Conservation (phyloP, 1,140 invertebrate species). For the Euglossa dilemma region DNA sequence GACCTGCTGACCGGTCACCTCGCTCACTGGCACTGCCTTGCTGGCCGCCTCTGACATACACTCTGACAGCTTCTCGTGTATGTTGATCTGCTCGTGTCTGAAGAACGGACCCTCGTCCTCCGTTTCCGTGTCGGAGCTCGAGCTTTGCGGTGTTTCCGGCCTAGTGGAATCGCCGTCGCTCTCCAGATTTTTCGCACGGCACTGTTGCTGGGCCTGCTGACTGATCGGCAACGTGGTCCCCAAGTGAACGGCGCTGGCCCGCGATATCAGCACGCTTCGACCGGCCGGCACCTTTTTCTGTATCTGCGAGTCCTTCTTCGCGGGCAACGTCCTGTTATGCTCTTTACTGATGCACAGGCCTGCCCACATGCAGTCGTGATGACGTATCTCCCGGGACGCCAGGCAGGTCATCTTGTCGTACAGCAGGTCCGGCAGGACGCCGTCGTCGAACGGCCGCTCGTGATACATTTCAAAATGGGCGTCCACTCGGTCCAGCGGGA, state of each 20-base stretch:
- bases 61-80: slow-evolving; percentile 73
- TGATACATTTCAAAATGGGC: slow-evolving; percentile 41
- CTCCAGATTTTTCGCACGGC: slow-evolving; percentile 59
- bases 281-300: slow-evolving; percentile 71
- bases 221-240: neutral
- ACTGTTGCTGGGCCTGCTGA: slow-evolving; percentile 32
- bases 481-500: slow-evolving; percentile 65
- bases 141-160: slow-evolving; percentile 70
- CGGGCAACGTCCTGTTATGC: slow-evolving; percentile 75
- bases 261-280: slow-evolving; percentile 75
- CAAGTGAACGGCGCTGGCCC: neutral
- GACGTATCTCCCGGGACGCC: slow-evolving; percentile 77
- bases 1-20: slow-evolving; percentile 73
- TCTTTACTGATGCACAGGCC: slow-evolving; percentile 84
- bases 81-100: slow-evolving; percentile 75
- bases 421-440: slow-evolving; percentile 22
- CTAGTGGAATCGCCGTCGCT: slow-evolving; percentile 76
- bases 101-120: slow-evolving; percentile 69
- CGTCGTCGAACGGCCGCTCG: slow-evolving; percentile 60
- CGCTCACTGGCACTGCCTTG: slow-evolving; percentile 72
- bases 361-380: slow-evolving; percentile 88
- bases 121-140: slow-evolving; percentile 62
- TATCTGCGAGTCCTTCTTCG: slow-evolving; percentile 65
- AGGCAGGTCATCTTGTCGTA: slow-evolving; percentile 61
- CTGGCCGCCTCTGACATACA: slow-evolving; percentile 65